Evolutionary conservation across 2,797 vertebrate genomes (phyloP).

Genomic region (Rhabdomys pumilio): DNA sequence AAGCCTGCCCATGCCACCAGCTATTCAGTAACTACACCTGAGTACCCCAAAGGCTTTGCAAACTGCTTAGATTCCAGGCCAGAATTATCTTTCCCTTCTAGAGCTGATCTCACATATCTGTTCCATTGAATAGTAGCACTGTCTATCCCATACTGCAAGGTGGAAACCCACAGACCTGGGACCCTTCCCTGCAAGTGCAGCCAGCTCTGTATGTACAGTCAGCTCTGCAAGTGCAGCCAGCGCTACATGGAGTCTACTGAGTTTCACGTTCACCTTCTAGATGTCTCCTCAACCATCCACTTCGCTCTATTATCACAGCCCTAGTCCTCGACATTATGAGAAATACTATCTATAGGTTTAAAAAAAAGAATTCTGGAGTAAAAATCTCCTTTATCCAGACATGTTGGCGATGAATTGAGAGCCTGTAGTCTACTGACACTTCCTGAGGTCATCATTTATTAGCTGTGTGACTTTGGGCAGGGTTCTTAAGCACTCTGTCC

Average conservation of each 20-base stretch:
- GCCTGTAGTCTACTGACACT: not conserved
- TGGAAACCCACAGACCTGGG: not conserved
- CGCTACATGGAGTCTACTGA: not conserved
- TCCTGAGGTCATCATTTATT: not conserved
- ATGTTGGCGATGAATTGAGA: not conserved
- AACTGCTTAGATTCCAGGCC: not conserved
- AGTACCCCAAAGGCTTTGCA: not conserved
- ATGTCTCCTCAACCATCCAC: not conserved
- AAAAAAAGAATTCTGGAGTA: not conserved
- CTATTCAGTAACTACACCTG: not conserved
- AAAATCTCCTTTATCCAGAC: not conserved
- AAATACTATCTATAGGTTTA: not conserved
- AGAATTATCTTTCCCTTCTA: not conserved
- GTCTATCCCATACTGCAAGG: not conserved
- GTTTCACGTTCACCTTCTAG: not conserved
- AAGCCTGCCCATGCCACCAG: not conserved
- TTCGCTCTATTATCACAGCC: not conserved
- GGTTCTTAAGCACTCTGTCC: not conserved
- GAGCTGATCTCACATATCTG: not conserved
- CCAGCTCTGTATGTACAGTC: not conserved
- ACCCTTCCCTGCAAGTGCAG: not conserved
- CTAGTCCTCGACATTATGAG: not conserved
- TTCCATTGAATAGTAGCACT: not conserved
- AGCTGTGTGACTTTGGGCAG: not conserved
- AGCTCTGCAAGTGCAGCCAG: not conserved